Evolutionary conservation across 2,888 invertebrate species (phyloP), one percentile per base, ranked within the genome.

Genomic region (Hirtodrosophila alboralis): DNA sequence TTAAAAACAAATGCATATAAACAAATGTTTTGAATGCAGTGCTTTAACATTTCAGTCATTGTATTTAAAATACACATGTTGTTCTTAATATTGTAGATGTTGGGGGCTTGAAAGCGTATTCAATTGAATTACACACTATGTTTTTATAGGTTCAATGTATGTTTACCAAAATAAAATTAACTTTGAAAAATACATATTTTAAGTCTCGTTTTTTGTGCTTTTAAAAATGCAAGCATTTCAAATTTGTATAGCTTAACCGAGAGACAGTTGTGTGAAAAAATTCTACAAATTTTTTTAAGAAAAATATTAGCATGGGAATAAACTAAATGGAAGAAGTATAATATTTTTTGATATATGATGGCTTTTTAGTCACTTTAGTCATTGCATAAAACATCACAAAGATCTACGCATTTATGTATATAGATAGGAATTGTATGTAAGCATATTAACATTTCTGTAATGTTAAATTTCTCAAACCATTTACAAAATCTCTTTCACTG

Each of bases 1-100:
- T 47, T 66, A 27, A 43, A 64, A 79, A 69, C n/a, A n/a, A n/a
- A n/a, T n/a, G n/a, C n/a, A n/a, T 26, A 66, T 73, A 79, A 83
- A 71, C 86, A 76, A 74, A 69, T 60, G 53, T 67, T 72, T 57
- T 41, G 47, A 57, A 56, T 61, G 47, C 48, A 43, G 27, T 36
- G 53, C 43, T 56, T 62, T 66, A 48, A 57, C 53, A 59, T 47
- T 31, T 33, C n/a, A 28, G 14, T 37, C 37, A 27, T 28, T 27
- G 47, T 38, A 49, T 28, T 37, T 54, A 51, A 64, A 48, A 49
- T 54, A 41, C 48, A 28, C 13, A 41, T 62, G 51, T 43, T 49
- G 34, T 21, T 30, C 23, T 53, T 33, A 53, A 68, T 40, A 21
- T 21, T 21, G 5, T 5, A 38, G 33, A 31, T 34, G 40, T 16